phyloP scores from a whole-genome alignment of 2,888 invertebrate species.

The Coelopa pilipes region DNA sequence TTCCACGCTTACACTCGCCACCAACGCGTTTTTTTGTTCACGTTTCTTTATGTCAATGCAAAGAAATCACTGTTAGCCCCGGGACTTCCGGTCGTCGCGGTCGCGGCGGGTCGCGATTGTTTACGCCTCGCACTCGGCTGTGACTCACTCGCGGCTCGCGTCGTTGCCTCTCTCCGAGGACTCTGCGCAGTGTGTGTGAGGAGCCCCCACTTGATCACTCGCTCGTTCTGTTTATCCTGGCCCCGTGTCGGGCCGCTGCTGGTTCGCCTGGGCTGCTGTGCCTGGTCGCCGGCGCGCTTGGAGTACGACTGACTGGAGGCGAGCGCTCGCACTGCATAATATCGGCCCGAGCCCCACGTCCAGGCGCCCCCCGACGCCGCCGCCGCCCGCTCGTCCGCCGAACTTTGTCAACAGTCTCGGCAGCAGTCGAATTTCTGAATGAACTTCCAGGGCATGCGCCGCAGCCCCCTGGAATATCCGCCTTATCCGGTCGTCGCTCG shows the following conservation, averaged over 20 bases:
- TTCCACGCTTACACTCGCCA: too few relatives aligned
- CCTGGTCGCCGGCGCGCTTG: slow-evolving; percentile 44
- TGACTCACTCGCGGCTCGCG: not conserved
- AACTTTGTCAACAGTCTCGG: slow-evolving; percentile 14
- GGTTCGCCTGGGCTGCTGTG: not conserved
- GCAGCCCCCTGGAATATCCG: slow-evolving; percentile 11
- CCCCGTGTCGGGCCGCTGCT: too few relatives aligned
- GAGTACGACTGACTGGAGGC: slow-evolving; percentile 40
- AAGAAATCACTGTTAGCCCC: too few relatives aligned
- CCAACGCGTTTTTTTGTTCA: too few relatives aligned
- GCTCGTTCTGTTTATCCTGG: too few relatives aligned
- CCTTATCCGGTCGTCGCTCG: slow-evolving; percentile 11
- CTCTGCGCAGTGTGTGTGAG: too few relatives aligned
- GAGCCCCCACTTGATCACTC: too few relatives aligned
- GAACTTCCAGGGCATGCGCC: slow-evolving; percentile 51
- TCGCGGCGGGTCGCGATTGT: too few relatives aligned
- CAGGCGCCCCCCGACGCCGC: not conserved
- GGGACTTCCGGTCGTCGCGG: too few relatives aligned
- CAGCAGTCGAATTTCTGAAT: slow-evolving; percentile 45
- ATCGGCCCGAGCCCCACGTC: slow-evolving; percentile 21
- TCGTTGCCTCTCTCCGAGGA: too few relatives aligned
- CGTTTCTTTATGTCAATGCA: too few relatives aligned
- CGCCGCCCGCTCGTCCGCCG: not conserved
- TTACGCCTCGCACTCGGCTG: not conserved
- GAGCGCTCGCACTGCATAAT: slow-evolving; percentile 36